Evolutionary conservation across 2,113 vertebrate species (phyloP), one percentile per base, ranked within the genome.

Genomic region (Platanista minor): DNA sequence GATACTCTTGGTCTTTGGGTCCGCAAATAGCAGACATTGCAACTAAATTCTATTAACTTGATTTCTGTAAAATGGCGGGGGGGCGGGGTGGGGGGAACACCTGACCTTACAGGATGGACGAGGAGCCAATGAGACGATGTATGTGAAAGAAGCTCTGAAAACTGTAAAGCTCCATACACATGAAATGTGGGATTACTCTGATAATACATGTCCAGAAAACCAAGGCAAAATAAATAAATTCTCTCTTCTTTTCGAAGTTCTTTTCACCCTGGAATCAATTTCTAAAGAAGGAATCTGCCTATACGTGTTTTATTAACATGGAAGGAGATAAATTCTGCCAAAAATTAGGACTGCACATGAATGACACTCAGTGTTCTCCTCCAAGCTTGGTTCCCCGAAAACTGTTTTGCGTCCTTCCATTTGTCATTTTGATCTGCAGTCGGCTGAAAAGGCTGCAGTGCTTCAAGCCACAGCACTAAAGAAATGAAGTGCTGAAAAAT

Each of bases 191-290:
- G 49, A 31, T 93, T 49, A 18, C n/a, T 91, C 62, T 91, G 61
- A 52, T 52, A 93, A 90, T 7, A 46, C 59, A 64, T 54, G 46
- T 17, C 52, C 36, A 85, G 93, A 88, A 93, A 91, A 59, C 5
- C n/a, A 88, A 74, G 46, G 20, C 25, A 72, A 94, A 72, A 92
- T 61, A 75, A 83, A 82, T 62, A 75, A 41, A 92, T 86, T 20
- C 43, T 90, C 39, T 74, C 80, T 97, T 80, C 82, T 33, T n/a
- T 94, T 57, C 64, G 78, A 92, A 36, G 46, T 66, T 88, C 31
- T 95, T 97, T 96, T 69, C 97, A 94, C 82, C 97, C 67, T 41
- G 39, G 89, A 86, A 81, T 36, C 77, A 74, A 72, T 77, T 97
- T 89, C 7, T 0, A 94, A 82, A 2, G 6, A 21, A 89, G 75